phyloP scores from a whole-genome alignment of 1,140 invertebrate species.

The Drosophila jambulina region DNA sequence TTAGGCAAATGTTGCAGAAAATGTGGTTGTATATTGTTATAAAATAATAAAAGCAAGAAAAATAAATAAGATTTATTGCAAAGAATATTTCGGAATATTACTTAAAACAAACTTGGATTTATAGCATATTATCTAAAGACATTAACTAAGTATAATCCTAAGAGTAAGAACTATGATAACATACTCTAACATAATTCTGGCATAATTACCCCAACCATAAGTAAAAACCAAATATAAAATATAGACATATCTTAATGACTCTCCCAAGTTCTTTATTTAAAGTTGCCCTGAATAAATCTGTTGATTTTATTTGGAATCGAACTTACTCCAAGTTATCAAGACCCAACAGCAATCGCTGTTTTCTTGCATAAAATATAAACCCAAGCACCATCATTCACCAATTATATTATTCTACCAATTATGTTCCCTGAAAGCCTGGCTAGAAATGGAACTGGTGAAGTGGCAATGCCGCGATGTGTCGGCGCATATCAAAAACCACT shows the following conservation, averaged over 20 bases:
- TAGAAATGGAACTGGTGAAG: slow-evolving; percentile 20
- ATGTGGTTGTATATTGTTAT: too few species aligned
- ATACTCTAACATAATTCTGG: too few species aligned
- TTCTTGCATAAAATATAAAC: slow-evolving; percentile 2
- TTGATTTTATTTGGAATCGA: background rate
- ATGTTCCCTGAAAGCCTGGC: slow-evolving; percentile 10
- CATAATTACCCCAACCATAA: too few species aligned
- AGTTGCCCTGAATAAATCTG: background rate
- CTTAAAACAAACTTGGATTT: background rate
- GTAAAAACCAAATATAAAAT: too few species aligned
- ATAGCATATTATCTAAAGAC: background rate
- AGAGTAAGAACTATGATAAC: background rate
- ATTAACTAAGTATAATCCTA: background rate
- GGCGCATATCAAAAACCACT: slow-evolving; percentile 76
- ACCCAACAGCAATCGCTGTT: background rate
- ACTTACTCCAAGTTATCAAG: background rate
- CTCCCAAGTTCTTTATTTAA: background rate
- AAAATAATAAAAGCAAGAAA: too few species aligned
- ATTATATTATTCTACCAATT: slow-evolving; percentile 20
- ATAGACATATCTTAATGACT: background rate
- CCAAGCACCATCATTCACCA: slow-evolving; percentile 6
- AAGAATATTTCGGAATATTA: background rate
- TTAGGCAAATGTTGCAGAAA: too few species aligned
- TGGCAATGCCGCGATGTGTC: slow-evolving; percentile 47
- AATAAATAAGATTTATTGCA: too few species aligned